A percentile compares a stretch with the other conserved stretches of the same genome.
phyloP scores from a whole-genome alignment of 2,113 vertebrate genomes.

The Tetraodon nigroviridis region DNA sequence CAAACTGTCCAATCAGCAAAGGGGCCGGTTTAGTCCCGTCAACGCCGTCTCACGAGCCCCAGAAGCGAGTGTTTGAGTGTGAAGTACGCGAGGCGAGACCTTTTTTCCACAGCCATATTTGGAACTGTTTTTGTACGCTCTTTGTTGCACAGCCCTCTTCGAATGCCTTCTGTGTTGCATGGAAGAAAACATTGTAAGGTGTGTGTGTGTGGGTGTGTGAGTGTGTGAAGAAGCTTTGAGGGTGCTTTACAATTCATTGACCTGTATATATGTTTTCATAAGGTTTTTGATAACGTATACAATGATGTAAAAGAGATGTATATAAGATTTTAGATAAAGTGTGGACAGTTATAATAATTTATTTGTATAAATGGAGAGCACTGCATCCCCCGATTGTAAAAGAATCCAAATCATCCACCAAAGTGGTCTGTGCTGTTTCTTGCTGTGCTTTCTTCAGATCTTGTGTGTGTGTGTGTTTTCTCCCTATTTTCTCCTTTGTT shows the following conservation, averaged over 20 bases:
- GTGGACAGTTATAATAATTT: conserved; percentile 68
- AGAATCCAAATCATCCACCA: conserved; percentile 57
- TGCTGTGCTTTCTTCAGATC: conserved; percentile 44
- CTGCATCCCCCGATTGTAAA: conserved; percentile 66
- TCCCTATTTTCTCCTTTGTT: conserved; percentile 31
- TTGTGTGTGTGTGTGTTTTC: background rate
- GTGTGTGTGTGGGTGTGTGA: conserved; percentile 26
- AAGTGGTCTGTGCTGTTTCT: conserved; percentile 70
- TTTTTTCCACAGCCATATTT: conserved; percentile 67
- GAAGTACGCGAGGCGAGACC: conserved; percentile 53
- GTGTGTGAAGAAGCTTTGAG: conserved; percentile 40
- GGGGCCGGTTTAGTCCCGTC: conserved; percentile 10
- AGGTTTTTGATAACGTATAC: conserved; percentile 78
- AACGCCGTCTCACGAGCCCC: conserved; percentile 14
- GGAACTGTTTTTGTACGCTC: conserved; percentile 69
- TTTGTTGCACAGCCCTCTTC: conserved; percentile 73
- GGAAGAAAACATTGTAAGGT: conserved; percentile 30
- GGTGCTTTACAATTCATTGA: conserved; percentile 69
- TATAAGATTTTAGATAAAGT: conserved; percentile 79
- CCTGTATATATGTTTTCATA: conserved; percentile 80
- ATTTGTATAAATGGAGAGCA: conserved; percentile 71
- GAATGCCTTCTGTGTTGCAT: conserved; percentile 72
- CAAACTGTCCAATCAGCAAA: conserved; percentile 9
- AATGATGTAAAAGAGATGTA: conserved; percentile 75
- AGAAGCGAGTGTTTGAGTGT: conserved; percentile 23